A percentile compares a stretch with the other conserved stretches of the same genome.
These are phyloP conservation scores for Embidobia sp. DNA, from an alignment of 2,888 invertebrate species.

Conservation along the genomic window DNA sequence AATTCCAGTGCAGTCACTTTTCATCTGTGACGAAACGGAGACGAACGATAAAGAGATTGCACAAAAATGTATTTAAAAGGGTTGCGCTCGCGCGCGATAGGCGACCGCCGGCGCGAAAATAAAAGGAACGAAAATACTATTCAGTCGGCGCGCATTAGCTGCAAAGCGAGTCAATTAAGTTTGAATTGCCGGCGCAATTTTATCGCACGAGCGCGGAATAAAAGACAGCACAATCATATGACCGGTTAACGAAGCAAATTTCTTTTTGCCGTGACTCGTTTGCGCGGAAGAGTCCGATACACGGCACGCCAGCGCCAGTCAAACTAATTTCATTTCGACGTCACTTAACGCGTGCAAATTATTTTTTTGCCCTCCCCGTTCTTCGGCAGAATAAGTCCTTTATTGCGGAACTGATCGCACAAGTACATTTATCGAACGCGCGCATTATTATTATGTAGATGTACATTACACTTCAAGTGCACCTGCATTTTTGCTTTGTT, in stretches of 20 bases:
- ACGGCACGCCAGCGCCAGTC: conserved; percentile 35
- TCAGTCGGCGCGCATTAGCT: conserved; percentile 66
- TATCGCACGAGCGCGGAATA: conserved; percentile 46
- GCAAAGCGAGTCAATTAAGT: conserved; percentile 69
- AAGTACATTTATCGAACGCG: conserved; percentile 42
- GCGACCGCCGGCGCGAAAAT: conserved; percentile 34
- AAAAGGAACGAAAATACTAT: conserved; percentile 40
- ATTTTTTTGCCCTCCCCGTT: neutral
- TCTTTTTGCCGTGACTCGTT: conserved; percentile 52
- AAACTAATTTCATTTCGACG: conserved; percentile 50
- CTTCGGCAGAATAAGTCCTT: conserved; percentile 28
- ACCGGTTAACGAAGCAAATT: conserved; percentile 63
- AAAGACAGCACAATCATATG: conserved; percentile 54
- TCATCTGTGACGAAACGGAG: conserved; percentile 22
- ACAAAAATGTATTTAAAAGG: conserved; percentile 43
- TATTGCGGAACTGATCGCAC: conserved; percentile 34
- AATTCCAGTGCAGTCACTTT: conserved; percentile 8
- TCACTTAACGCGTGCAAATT: conserved; percentile 27
- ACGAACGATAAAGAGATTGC: conserved; percentile 2
- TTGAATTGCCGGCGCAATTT: conserved; percentile 59
- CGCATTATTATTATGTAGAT: conserved; percentile 40
- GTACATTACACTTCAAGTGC: conserved; percentile 40
- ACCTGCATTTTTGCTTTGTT: conserved; percentile 47
- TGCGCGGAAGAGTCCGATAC: conserved; percentile 50
- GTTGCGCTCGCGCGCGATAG: conserved; percentile 13